Evolutionary conservation across 2,113 vertebrate genomes (phyloP), one percentile per base, ranked within the genome.

Genomic region (Crotalus horridus): DNA sequence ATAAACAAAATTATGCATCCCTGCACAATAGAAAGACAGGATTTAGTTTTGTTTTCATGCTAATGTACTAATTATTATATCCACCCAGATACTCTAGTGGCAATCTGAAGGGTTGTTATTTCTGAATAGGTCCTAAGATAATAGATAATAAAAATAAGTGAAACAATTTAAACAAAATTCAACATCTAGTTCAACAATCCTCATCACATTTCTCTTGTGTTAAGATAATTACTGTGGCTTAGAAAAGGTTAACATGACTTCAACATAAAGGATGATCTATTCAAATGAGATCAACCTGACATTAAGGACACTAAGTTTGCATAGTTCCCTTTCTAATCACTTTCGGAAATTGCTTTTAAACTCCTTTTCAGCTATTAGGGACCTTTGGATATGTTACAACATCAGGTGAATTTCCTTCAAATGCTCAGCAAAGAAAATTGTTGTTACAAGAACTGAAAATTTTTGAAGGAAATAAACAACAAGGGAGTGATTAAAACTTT

Each of bases 241-340:
- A 89, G 74, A 92, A 29, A 43, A 55, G 64, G 6, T 81, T 69
- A 56, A 69, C 51, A 90, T 58, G 91, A 17, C 90, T 92, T 94
- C 93, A 0, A 53, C 90, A 69, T 85, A 39, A 90, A 91, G n/a
- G 46, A 88, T 59, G 93, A 86, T 10, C 64, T 85, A 64, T 89
- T 2, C 26, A 64, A 61, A 88, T 39, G 64, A 93, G 15, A 64
- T 53, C 13, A 17, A 43, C 3, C 5, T 54, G n/a, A 93, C 56
- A 51, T 59, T 87, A 61, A 61, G 1, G 12, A 26, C 13, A 12
- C 4, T 17, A 29, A 24, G 5, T 51, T 29, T 26, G 29, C 24
- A 29, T 43, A n/a, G 4, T 21, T 33, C 53, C 29, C 33, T 56
- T 56, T 55, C 87, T 54, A 87, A 87, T 87, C 11, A 87, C 17